Percentiles rank a stretch among this genome's conserved stretches.
Conservation (phyloP, 2,113 vertebrate genomes). For the Plectropomus leopardus region DNA sequence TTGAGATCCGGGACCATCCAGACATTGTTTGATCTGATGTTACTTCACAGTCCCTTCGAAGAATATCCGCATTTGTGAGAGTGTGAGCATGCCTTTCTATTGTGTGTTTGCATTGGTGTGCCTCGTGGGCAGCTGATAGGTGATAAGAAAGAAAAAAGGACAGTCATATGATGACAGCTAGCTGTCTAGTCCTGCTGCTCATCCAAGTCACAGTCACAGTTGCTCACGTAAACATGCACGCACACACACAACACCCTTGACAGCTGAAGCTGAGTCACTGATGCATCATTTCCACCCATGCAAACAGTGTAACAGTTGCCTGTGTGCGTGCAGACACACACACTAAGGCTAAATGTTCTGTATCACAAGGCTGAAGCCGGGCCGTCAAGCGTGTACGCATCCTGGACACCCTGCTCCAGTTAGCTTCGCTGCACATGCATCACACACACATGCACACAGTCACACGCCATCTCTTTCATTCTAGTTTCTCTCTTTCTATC, state of each 20-base stretch:
- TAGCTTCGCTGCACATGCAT: conserved; percentile 72
- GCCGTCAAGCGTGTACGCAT: conserved; percentile 66
- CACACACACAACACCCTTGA: conserved; percentile 28
- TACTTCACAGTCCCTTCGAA: conserved; percentile 5
- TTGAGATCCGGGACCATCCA: background rate
- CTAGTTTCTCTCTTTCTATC: background rate
- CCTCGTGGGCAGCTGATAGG: conserved; percentile 40
- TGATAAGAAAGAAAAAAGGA: conserved; percentile 21
- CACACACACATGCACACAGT: conserved; percentile 17
- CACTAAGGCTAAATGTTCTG: conserved; percentile 35
- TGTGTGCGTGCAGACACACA: conserved; percentile 16
- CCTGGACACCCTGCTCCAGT: conserved; percentile 76
- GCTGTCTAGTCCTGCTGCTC: conserved; percentile 61
- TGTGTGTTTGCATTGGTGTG: conserved; percentile 2
- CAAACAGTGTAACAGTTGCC: conserved; percentile 38
- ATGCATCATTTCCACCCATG: conserved; percentile 63
- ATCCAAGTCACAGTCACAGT: conserved; percentile 56
- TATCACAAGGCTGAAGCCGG: conserved; percentile 59
- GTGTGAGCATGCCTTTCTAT: background rate
- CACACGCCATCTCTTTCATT: conserved; percentile 22
- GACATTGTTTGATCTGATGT: conserved; percentile 30
- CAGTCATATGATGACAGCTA: conserved; percentile 47
- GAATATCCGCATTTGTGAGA: background rate
- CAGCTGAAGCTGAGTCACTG: conserved; percentile 76
- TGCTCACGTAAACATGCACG: conserved; percentile 24